Evolutionary conservation across 1,140 invertebrate species (phyloP).

Genomic region (Drosophila grimshawi): DNA sequence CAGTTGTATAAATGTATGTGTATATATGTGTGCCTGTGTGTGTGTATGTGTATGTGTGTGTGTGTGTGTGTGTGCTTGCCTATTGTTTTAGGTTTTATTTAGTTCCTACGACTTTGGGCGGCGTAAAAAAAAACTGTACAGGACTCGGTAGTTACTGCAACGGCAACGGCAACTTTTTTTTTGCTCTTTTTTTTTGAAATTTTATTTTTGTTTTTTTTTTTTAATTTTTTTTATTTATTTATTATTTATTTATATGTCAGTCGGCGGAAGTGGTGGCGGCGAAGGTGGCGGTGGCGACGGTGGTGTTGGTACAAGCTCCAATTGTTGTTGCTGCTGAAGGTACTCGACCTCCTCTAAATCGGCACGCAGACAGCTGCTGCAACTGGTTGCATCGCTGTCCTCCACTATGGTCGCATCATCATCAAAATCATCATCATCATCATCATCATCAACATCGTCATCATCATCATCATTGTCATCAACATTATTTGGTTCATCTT

Average conservation of each 20-base stretch:
- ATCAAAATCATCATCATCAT: conserved; percentile 42
- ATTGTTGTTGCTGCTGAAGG: conserved; percentile 22
- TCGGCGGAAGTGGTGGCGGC: conserved; percentile 15
- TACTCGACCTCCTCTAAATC: conserved; percentile 54
- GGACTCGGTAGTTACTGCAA: conserved; percentile 12
- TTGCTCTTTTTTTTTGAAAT: not conserved
- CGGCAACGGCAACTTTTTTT: conserved; percentile 7
- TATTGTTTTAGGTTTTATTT: conserved; percentile 33
- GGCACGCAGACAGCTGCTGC: conserved; percentile 67
- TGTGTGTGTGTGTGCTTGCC: conserved; percentile 18
- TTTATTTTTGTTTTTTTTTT: not conserved
- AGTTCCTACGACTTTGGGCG: conserved; percentile 50
- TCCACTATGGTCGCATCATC: conserved; percentile 69
- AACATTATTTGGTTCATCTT: conserved; percentile 1
- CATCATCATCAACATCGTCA: conserved; percentile 1
- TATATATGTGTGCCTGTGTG: conserved; percentile 13
- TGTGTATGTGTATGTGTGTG: conserved; percentile 7
- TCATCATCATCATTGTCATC: conserved; percentile 5
- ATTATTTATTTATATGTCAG: conserved; percentile 7
- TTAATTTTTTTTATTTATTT: not conserved
- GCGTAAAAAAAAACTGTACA: conserved; percentile 40
- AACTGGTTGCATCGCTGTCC: conserved; percentile 74
- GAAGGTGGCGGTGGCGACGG: conserved; percentile 17
- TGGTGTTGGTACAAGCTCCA: conserved; percentile 6
- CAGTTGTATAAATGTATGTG: conserved; percentile 30